Conservation (phyloP, 2,113 vertebrate species). For the Corythornis vintsioides region DNA sequence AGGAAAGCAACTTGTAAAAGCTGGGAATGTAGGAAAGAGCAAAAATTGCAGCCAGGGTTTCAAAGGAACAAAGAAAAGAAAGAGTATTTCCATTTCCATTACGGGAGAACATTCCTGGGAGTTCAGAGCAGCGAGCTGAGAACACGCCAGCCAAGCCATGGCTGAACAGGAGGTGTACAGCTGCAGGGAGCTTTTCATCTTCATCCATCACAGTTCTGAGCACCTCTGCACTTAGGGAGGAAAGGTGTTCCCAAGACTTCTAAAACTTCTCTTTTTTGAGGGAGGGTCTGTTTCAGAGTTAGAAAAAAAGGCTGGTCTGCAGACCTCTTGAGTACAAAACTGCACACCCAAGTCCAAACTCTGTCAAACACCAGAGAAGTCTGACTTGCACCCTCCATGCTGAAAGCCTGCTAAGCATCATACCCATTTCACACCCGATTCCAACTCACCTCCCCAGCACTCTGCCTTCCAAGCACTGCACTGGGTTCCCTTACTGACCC, state of each 20-base stretch:
- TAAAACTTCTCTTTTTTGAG: background rate
- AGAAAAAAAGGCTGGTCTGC: background rate
- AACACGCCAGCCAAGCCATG: background rate
- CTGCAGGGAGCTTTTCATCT: constrained; percentile 22
- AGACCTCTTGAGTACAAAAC: background rate
- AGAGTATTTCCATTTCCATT: constrained; percentile 7
- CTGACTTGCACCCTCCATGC: rapidly evolving
- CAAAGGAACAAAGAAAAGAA: constrained; percentile 32
- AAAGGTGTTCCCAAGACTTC: background rate
- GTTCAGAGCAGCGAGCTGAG: constrained; percentile 17
- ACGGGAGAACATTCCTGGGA: background rate
- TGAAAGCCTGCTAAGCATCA: background rate
- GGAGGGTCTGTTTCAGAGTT: background rate
- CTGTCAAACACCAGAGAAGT: background rate
- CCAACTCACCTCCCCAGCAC: background rate
- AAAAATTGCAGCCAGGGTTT: constrained; percentile 25
- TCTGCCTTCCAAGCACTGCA: background rate
- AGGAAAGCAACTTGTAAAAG: constrained; percentile 21
- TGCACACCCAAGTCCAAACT: background rate
- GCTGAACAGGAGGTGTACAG: background rate
- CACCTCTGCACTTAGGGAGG: background rate
- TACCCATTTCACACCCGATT: background rate
- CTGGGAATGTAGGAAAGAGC: constrained; percentile 5
- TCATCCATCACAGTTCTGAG: background rate
- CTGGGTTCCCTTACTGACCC: background rate